Conservation (phyloP, 2,797 vertebrate genomes). For the Gymnothorax javanicus region DNA sequence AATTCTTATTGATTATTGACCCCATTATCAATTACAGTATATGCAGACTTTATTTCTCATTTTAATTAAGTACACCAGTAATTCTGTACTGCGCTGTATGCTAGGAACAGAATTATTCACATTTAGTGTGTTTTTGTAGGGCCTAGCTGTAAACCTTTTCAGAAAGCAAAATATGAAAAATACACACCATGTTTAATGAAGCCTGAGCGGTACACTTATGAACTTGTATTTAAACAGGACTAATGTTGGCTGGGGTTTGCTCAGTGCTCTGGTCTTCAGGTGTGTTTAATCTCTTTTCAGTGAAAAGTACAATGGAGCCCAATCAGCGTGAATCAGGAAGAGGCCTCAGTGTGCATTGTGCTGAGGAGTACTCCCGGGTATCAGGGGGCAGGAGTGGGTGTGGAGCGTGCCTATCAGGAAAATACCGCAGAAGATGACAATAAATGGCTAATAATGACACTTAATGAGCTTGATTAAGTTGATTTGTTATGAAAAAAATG, state of each 20-base stretch:
- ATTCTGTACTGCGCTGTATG: too few species aligned
- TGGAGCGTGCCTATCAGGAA: slow-evolving; percentile 69
- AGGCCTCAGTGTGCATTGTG: slow-evolving; percentile 45
- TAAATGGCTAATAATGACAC: slow-evolving; percentile 78
- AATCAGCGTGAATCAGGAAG: slow-evolving; percentile 56
- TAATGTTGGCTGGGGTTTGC: neutral
- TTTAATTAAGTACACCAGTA: too few species aligned
- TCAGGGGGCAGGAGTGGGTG: slow-evolving; percentile 67
- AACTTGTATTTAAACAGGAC: neutral
- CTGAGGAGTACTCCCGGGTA: slow-evolving; percentile 64
- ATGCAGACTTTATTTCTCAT: too few species aligned
- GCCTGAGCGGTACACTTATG: neutral
- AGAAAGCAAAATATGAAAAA: neutral
- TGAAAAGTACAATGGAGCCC: slow-evolving; percentile 59
- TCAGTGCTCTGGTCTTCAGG: neutral
- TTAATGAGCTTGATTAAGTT: slow-evolving; percentile 80
- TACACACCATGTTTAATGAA: neutral
- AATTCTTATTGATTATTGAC: too few species aligned
- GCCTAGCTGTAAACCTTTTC: neutral
- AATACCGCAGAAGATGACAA: slow-evolving; percentile 72
- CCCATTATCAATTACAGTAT: too few species aligned
- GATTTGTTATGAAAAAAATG: slow-evolving; percentile 71
- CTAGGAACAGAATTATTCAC: too few species aligned
- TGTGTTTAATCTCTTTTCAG: slow-evolving; percentile 41
- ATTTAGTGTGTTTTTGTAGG: neutral